Conservation (phyloP, 2,888 invertebrate species). For the Dastarcus helophoroides region DNA sequence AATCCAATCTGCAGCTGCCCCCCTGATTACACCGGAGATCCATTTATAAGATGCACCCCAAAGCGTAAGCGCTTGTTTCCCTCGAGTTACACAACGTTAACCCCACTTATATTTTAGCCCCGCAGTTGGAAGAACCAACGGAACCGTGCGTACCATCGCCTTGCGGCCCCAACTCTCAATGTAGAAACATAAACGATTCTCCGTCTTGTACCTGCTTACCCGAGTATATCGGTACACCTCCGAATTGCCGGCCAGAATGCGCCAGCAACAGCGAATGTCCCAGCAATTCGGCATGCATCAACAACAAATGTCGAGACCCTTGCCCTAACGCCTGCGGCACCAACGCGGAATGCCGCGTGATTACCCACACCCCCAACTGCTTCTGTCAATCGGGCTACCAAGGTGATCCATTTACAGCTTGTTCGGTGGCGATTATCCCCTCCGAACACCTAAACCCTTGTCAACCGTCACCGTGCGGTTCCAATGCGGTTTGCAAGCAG, state of each 20-base stretch:
- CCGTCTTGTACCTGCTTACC: slow-evolving; percentile 51
- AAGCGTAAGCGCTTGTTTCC: slow-evolving; percentile 37
- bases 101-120: slow-evolving; percentile 13
- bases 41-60: slow-evolving; percentile 53
- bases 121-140: slow-evolving; percentile 24
- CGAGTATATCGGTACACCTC: slow-evolving; percentile 51
- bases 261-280: slow-evolving; percentile 60
- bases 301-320: slow-evolving; percentile 64
- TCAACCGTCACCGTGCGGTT: slow-evolving; percentile 39
- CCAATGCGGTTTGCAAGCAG: slow-evolving; percentile 41
- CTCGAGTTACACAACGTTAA: too few species aligned
- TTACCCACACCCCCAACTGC: slow-evolving; percentile 61
- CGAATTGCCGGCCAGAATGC: slow-evolving; percentile 66
- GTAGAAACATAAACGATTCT: slow-evolving; percentile 40
- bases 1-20: slow-evolving; percentile 47
- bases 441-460: slow-evolving; percentile 31
- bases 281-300: slow-evolving; percentile 58
- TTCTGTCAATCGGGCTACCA: slow-evolving; percentile 45
- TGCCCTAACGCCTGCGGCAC: slow-evolving; percentile 66
- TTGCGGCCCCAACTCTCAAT: slow-evolving; percentile 57
- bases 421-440: slow-evolving; percentile 29
- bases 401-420: slow-evolving; percentile 57
- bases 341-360: slow-evolving; percentile 59
- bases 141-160: slow-evolving; percentile 59
- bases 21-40: slow-evolving; percentile 46